Evolutionary conservation across 2,888 invertebrate genomes (phyloP), one percentile per base, ranked within the genome.

Genomic region (Laspeyria flexula): DNA sequence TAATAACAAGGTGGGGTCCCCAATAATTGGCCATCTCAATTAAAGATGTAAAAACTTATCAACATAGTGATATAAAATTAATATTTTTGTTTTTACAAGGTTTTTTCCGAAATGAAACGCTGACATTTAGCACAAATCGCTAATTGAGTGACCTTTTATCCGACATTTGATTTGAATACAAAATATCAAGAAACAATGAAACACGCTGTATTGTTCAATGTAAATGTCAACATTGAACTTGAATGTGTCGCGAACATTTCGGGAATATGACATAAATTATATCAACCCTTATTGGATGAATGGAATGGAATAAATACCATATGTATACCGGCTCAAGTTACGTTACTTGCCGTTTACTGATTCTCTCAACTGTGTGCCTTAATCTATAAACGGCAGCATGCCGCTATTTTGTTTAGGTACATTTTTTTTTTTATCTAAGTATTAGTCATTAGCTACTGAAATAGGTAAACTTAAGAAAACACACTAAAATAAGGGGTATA

Each of bases 261-360:
- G 82, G 79, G 85, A 86, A 87, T 89, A 86, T 88, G 90, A 90
- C 90, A 91, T 88, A 88, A 89, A 90, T 88, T 88, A 85, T 86
- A 85, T 82, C 82, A 77, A 81, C 88, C 89, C 90, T 82, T 79
- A 81, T 81, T 81, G 80, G 77, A 73, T 77, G 86, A 79, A 81
- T 77, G 77, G 74, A 83, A 81, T 79, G 80, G 81, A 89, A 90
- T 90, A 90, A 89, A 86, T 86, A 87, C 88, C 90, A 90, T 90
- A 89, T 90, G 91, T 84, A 86, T 71, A 72, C 69, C 67, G 77
- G 83, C 67, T 91, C 88, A 77, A 78, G 86, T 91, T 90, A 86
- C 91, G 77, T 77, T 73, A 80, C 79, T 79, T 74, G 79, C 67
- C 75, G 75, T 49, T 77, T 77, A 83, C 86, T 88, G 87, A 90